Evolutionary conservation across 2,888 invertebrate species (phyloP), one percentile per base, ranked within the genome.

Genomic region (Neoaliturus tenellus): DNA sequence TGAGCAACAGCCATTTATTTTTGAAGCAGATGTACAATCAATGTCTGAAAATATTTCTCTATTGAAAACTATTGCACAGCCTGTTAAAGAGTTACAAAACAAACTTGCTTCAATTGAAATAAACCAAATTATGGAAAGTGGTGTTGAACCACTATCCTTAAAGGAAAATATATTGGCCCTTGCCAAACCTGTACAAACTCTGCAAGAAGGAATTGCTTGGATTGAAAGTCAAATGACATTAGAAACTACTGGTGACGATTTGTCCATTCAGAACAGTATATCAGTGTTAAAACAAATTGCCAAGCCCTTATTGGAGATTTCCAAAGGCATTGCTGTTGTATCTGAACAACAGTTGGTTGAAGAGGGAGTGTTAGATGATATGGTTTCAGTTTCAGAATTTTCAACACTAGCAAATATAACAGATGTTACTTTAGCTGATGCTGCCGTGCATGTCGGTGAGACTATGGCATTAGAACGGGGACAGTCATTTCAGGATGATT

Each of bases 21-120:
- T 82, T 78, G 81, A 83, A 58, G 62, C 80, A 35, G 81, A 69
- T 75, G 55, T 48, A 23, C 55, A 83, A 48, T 55, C 81, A 39
- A 81, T 81, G 62, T 62, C 73, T 87, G 81, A 89, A 89, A 17
- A 84, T 89, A 84, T 85, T 5, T 89, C 88, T 0, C 88, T 89
- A 71, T 87, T 88, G 0, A 86, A 88, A 48, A 90, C 90, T 0
- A 88, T 91, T 78, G 90, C 90, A 0, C 89, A 90, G 31, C 91
- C 92, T 0, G 91, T 91, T 0, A 89, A 90, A 5, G 90, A 90
- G 87, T 90, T 92, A 51, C 92, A 92, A 87, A 87, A 87, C 73
- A 88, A 88, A 12, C 86, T 90, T 14, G 87, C 87, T 3, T 85
- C 89, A 5, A 86, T 90, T 28, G 88, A 89, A 28, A 88, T 90